Base-by-base conservation (phyloP, 2,113 vertebrate genomes). In the Apteryx mantelli region DNA sequence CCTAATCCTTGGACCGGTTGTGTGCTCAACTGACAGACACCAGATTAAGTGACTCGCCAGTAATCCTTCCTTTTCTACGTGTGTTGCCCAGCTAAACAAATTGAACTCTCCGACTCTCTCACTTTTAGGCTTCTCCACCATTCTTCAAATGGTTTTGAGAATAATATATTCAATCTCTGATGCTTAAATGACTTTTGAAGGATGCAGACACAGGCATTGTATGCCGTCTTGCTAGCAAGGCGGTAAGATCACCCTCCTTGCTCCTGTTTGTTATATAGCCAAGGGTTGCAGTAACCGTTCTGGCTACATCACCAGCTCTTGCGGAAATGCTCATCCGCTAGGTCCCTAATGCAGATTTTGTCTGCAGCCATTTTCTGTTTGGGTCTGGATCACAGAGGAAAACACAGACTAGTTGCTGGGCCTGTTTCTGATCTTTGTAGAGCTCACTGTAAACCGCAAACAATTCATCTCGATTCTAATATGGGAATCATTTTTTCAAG, bases 181-280 rank as follows among this genome's bases (percentile, higher is more conserved):
- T 80, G 79, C 7, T 30, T 28, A 56, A 88, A 68, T 61, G 79
- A 32, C 24, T 60, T n/a, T 13, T 70, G 85, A 70, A 97, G 96
- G 88, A 96, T 97, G 96, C 85, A 5, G 93, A 53, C 70, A 2
- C 46, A 13, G 93, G 66, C 40, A 5, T 4, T 9, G 52, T 1
- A 66, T 60, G 92, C 85, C 90, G 82, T 48, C 82, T 86, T 21
- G 60, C 93, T 89, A 22, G 64, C 78, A 2, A 53, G 75, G 95
- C 95, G 95, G 95, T 97, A 88, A 95, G 94, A n/a, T 55, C 91
- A 13, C 7, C 40, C 38, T 82, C 20, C 42, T 68, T 21, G 66
- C 69, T 46, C 38, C 60, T 12, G 44, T 6, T 5, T 8, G 7
- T 44, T 46, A 7, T 58, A 15, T 30, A 13, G 44, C 76, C 68